A percentile compares a stretch with the other conserved stretches of the same genome.
Evolutionary conservation across 2,113 vertebrate species (phyloP).

Genomic region (Laterallus jamaicensis): DNA sequence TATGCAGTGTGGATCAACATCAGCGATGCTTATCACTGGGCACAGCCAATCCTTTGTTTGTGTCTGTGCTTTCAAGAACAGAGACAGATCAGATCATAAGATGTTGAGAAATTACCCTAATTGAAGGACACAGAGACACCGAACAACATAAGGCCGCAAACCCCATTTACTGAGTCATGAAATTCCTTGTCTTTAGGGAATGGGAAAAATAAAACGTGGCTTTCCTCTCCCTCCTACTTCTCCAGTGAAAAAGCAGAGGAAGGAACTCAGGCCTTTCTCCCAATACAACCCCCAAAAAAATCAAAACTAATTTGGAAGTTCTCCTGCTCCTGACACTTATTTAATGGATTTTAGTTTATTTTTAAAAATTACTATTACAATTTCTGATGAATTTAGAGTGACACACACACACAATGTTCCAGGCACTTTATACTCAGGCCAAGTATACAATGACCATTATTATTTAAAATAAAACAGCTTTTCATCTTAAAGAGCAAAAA

Average conservation of each 20-base stretch:
- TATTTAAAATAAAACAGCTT: not conserved
- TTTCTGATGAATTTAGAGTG: not conserved
- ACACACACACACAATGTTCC: not conserved
- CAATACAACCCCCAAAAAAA: not conserved
- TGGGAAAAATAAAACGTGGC: not conserved
- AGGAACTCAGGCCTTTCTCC: not conserved
- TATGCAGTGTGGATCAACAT: not conserved
- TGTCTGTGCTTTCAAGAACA: not conserved
- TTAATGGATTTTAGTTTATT: not conserved
- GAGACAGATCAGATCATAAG: not conserved
- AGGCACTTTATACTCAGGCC: not conserved
- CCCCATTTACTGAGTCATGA: not conserved
- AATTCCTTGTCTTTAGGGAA: not conserved
- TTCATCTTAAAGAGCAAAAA: not conserved
- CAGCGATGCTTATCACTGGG: not conserved
- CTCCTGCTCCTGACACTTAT: not conserved
- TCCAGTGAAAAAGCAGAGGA: not conserved
- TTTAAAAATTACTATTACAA: not conserved
- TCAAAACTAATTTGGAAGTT: not conserved
- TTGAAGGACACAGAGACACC: not conserved
- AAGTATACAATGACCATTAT: not conserved
- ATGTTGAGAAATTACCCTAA: not conserved
- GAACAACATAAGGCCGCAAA: not conserved
- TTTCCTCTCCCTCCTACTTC: not conserved
- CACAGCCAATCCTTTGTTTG: not conserved